phyloP scores from a whole-genome alignment of 1,140 invertebrate genomes.

The Caenorhabditis latens region DNA sequence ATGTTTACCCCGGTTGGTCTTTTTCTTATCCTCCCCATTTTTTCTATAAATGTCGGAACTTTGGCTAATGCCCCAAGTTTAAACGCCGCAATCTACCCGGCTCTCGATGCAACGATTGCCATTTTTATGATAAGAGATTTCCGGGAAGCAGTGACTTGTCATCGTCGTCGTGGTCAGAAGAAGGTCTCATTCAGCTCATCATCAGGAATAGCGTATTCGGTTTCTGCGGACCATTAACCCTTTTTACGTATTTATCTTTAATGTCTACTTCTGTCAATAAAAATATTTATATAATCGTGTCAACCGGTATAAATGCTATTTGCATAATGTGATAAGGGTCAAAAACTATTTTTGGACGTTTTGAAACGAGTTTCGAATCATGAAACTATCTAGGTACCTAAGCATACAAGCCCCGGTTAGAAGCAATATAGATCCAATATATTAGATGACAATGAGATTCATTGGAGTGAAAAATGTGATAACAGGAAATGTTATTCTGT shows the following conservation, averaged over 20 bases:
- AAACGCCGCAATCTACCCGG: background rate
- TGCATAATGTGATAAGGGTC: no score
- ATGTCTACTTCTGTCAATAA: no score
- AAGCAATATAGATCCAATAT: no score
- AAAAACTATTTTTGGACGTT: no score
- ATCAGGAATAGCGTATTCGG: background rate
- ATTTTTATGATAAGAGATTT: background rate
- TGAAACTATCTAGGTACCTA: no score
- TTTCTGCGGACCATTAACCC: background rate
- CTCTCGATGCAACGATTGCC: background rate
- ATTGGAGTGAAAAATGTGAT: no score
- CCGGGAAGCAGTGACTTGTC: background rate
- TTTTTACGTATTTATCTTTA: background rate
- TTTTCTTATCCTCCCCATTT: background rate
- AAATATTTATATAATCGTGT: no score
- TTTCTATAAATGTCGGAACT: background rate
- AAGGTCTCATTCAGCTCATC: background rate
- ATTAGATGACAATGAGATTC: no score
- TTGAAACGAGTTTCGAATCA: no score
- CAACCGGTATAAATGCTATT: no score
- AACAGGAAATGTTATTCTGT: no score
- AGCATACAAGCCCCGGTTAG: no score
- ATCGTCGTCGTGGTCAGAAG: background rate
- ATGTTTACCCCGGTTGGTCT: background rate
- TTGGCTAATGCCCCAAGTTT: background rate